phyloP scores from a whole-genome alignment of 2,888 invertebrate species.

The Dolichopus griseipennis region DNA sequence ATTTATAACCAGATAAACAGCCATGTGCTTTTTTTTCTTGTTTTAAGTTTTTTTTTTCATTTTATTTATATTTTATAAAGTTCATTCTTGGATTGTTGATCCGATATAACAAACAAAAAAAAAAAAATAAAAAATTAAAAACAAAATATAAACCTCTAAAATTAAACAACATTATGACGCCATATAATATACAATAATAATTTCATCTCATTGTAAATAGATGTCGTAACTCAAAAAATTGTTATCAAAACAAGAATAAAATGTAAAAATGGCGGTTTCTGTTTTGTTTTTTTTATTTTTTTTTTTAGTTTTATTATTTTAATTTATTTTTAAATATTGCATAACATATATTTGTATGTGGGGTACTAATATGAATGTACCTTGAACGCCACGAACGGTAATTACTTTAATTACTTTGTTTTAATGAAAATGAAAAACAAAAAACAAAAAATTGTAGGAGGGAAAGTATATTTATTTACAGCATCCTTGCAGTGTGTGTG shows the following conservation, averaged over 20 bases:
- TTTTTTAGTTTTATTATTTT: background rate
- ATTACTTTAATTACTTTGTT: too few relatives aligned
- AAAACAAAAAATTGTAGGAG: too few relatives aligned
- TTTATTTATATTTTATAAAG: background rate
- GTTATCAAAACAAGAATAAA: background rate
- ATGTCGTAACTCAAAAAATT: background rate
- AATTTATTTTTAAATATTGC: background rate
- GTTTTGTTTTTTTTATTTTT: background rate
- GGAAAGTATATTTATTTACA: too few relatives aligned
- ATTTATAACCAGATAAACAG: constrained; percentile 2
- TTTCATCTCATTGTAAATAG: background rate
- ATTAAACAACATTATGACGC: background rate
- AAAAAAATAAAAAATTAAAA: background rate
- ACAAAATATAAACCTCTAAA: background rate
- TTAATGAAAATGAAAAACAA: too few relatives aligned
- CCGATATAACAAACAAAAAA: background rate
- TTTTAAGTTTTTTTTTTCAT: background rate
- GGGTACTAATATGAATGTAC: too few relatives aligned
- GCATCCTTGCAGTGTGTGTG: too few relatives aligned
- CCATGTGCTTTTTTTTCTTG: constrained; percentile 2
- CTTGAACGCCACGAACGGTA: too few relatives aligned
- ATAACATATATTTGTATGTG: background rate
- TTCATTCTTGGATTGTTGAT: constrained; percentile 6
- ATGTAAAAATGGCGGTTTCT: background rate
- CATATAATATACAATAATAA: background rate